Percentiles rank a stretch among this genome's conserved stretches.
phyloP scores from a whole-genome alignment of 2,888 invertebrate genomes.

The Synergus itoensis region DNA sequence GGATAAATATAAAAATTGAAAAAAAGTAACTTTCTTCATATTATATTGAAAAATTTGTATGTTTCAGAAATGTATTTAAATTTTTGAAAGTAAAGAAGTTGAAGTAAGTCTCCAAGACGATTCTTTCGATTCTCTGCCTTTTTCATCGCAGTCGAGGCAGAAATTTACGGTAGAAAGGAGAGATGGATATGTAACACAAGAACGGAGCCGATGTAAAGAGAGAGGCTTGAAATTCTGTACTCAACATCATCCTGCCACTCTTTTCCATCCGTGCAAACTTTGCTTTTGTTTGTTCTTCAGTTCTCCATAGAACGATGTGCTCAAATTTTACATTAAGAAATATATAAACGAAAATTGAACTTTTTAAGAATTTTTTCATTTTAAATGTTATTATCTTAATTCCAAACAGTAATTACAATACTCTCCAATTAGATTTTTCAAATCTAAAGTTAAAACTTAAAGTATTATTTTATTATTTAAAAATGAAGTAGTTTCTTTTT shows the following conservation, averaged over 20 bases:
- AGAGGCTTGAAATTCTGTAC: neutral
- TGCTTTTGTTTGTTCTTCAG: slow-evolving; percentile 12
- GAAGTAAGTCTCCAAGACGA: neutral
- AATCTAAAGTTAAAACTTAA: too few relatives aligned
- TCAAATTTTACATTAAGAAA: neutral
- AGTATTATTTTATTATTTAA: too few relatives aligned
- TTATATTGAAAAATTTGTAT: neutral
- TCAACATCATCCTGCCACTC: slow-evolving; percentile 22
- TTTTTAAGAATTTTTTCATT: neutral
- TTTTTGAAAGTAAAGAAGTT: neutral
- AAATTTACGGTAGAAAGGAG: slow-evolving; percentile 33
- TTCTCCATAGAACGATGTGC: slow-evolving; percentile 2
- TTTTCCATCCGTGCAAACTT: slow-evolving; percentile 2
- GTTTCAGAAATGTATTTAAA: neutral
- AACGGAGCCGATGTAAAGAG: slow-evolving; percentile 12
- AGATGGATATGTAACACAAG: slow-evolving; percentile 23
- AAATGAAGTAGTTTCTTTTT: too few relatives aligned
- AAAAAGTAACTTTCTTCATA: neutral
- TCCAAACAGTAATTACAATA: neutral
- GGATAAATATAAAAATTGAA: too few relatives aligned
- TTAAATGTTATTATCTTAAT: neutral
- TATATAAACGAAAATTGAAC: neutral
- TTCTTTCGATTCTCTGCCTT: slow-evolving; percentile 15
- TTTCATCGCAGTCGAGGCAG: slow-evolving; percentile 18
- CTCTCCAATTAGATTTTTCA: neutral